Percentiles rank a stretch among this genome's conserved stretches.
Conservation (phyloP, 2,797 vertebrate genomes). For the Odontamblyopus lacepedii region DNA sequence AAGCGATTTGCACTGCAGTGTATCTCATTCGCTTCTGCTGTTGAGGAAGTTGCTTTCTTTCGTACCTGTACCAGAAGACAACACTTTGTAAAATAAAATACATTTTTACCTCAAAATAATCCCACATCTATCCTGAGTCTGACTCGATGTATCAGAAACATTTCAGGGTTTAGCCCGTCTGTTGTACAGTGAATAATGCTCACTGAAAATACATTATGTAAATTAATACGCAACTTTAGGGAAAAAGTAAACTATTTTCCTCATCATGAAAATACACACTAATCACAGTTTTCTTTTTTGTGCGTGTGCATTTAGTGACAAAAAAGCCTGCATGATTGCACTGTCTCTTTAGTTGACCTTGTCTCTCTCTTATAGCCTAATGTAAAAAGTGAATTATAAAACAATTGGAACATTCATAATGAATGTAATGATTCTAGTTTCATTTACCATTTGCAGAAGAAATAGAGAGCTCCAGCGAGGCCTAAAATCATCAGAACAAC, state of each 20-base stretch:
- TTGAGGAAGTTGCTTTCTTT: conserved; percentile 50
- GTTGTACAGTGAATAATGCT: too few species aligned
- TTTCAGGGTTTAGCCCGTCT: too few species aligned
- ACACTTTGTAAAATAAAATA: neutral
- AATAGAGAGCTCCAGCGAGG: conserved; percentile 60
- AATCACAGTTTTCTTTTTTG: too few species aligned
- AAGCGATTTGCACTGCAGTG: conserved; percentile 57
- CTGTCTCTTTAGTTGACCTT: neutral
- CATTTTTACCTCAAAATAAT: too few species aligned
- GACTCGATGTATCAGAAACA: neutral
- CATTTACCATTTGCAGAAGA: conserved; percentile 68
- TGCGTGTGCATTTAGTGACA: too few species aligned
- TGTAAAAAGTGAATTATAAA: neutral
- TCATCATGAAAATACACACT: too few species aligned
- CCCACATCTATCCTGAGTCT: neutral
- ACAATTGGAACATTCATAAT: neutral
- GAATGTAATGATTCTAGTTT: neutral
- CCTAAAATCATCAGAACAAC: conserved; percentile 60
- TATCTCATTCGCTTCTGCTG: conserved; percentile 50
- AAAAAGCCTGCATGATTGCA: neutral
- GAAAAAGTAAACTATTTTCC: too few species aligned
- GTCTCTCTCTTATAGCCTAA: neutral
- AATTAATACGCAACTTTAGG: too few species aligned
- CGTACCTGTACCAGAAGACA: conserved; percentile 57
- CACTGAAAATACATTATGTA: too few species aligned